Evolutionary conservation across 2,888 invertebrate species (phyloP), one percentile per base, ranked within the genome.

Genomic region (Loripinus fragilis): DNA sequence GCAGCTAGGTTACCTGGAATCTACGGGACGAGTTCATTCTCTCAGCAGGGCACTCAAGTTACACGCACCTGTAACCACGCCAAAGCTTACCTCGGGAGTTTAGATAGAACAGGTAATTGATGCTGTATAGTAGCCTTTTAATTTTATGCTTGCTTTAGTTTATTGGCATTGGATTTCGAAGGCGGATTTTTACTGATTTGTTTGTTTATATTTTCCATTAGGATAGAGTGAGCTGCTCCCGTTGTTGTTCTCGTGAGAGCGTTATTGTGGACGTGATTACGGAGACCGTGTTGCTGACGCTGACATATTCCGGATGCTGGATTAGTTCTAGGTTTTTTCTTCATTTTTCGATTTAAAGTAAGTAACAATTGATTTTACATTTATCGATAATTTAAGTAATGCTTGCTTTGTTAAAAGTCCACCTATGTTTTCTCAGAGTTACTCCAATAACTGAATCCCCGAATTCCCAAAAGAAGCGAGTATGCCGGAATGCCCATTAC

Each of bases 241-340:
- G 48, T 52, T 30, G 65, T 68, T 75, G 60, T 60, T 83, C 83
- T 83, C 83, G 83, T 60, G 60, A 50, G 64, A 70, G 66, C 66
- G 79, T 41, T 72, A 69, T 52, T 65, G 60, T 38, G 75, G 42
- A 75, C 83, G 83, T 76, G 82, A 79, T 60, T 76, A 76, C 55
- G 70, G 77, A 80, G 75, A 72, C 81, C 72, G 72, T 75, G 73
- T 78, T 71, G 64, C 70, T 66, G 72, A 80, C 83, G 79, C 83
- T 73, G 76, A 75, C 75, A 71, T 72, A 76, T 74, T 77, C 80
- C 64, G 74, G 52, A 83, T 83, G 80, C 83, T 77, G 83, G 79
- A 83, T 77, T 83, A 83, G 80, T 69, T 71, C 50, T 75, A 72
- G 68, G 42, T 45, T 78, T 65, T 74, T 83, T 83, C 82, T 79